phyloP scores from a whole-genome alignment of 2,113 vertebrate species.

The Gorsachius goisagi region DNA sequence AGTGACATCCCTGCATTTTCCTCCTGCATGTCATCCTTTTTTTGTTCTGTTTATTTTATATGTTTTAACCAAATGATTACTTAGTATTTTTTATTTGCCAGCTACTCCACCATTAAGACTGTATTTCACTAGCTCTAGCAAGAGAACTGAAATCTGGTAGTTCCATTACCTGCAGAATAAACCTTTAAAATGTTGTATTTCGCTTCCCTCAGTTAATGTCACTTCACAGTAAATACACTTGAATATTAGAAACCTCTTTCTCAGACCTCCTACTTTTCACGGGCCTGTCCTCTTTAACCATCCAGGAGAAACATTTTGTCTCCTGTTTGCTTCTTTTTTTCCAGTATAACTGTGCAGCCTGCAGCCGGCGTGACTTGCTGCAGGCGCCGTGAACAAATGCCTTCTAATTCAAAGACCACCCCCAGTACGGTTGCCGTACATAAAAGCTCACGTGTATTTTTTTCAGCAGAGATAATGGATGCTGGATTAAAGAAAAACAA shows the following conservation, averaged over 20 bases:
- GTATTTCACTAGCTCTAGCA: background rate
- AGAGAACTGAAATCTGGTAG: background rate
- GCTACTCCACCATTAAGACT: background rate
- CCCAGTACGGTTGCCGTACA: background rate
- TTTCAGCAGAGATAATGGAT: slow-evolving; percentile 1
- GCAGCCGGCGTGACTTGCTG: background rate
- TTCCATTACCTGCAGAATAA: background rate
- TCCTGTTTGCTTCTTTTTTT: background rate
- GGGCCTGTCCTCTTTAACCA: background rate
- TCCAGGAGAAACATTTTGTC: background rate
- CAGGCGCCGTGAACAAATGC: background rate
- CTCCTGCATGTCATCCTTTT: background rate
- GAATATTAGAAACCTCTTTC: background rate
- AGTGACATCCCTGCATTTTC: background rate
- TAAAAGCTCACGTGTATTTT: background rate
- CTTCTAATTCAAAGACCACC: slow-evolving; percentile 12
- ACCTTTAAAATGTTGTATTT: background rate
- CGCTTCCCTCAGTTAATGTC: background rate
- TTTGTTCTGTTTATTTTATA: background rate
- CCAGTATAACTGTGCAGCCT: background rate
- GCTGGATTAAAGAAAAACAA: slow-evolving; percentile 6
- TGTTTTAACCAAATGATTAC: background rate
- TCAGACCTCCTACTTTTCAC: background rate
- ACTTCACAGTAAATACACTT: background rate
- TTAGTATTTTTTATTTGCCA: background rate